Evolutionary conservation across 2,888 invertebrate genomes (phyloP), one percentile per base, ranked within the genome.

Genomic region (Candidula unifasciata): DNA sequence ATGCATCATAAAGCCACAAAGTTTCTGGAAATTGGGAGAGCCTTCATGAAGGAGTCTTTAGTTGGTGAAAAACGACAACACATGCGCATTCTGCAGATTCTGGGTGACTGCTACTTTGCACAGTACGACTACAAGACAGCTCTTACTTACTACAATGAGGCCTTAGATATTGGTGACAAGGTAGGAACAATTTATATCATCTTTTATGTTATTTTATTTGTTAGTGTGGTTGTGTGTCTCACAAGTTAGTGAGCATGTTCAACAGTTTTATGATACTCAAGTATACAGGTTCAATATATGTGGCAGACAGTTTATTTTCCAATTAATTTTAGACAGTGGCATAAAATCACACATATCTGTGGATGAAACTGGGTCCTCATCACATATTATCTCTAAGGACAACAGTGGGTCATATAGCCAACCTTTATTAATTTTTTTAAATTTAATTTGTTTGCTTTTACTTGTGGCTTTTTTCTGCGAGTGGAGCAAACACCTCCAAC

Each of bases 91-190:
- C 87, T 92, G 13, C 91, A 92, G 86, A 90, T 91, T 78, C 89
- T 92, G 16, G 92, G 92, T 10, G 93, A 93, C 84, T 91, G 91
- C 76, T 92, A 92, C 80, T 91, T 91, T 82, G 91, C 91, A 16
- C 89, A 92, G 83, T 93, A 93, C 80, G 92, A 93, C 80, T 91
- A 92, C 85, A 91, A 92, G 80, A 90, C 89, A 3, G 92, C 93
- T 21, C 86, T 92, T 52, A 87, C 85, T 44, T 92, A 90, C 83
- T 93, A 93, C 89, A 91, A 92, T 77, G 92, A 93, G 79, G 93
- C 93, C 2, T 87, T 93, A 44, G 91, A 92, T 71, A 90, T 91
- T 82, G 91, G 91, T 2, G 91, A 91, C 78, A 87, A 87, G 82
- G 84, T 87, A 73, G 77, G 84, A 52, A n/a, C 18, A 64, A 33